Conservation (phyloP, 2,888 invertebrate species). For the Ormyrus nitidulus region DNA sequence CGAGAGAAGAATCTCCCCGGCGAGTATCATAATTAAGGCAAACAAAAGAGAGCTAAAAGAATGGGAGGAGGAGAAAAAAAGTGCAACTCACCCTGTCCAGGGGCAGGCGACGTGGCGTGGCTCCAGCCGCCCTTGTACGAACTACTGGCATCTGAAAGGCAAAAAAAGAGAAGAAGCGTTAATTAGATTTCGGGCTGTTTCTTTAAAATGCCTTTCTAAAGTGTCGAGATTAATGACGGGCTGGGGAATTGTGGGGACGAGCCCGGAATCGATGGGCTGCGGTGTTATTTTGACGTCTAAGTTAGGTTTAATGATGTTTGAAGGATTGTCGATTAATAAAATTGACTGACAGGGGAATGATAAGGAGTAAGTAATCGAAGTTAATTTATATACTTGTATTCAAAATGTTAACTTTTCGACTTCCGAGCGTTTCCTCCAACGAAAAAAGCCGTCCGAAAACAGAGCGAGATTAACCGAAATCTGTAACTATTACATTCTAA, state of each 20-base stretch:
- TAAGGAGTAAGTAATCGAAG: no score
- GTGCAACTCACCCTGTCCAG: constrained; percentile 73
- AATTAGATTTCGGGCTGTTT: constrained; percentile 37
- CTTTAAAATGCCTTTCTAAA: not conserved
- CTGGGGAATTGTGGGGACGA: not conserved
- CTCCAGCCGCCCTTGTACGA: constrained; percentile 75
- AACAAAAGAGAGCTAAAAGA: not conserved
- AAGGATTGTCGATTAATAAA: no score
- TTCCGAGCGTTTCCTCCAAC: no score
- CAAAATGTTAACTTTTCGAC: no score
- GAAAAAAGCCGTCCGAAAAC: no score
- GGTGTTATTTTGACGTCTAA: no score
- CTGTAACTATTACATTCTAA: no score
- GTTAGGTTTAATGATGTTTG: no score
- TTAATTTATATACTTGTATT: no score
- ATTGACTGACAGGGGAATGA: no score
- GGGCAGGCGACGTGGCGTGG: constrained; percentile 74
- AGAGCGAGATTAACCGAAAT: no score
- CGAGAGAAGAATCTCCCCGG: not conserved
- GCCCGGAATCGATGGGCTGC: no score
- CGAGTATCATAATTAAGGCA: constrained; percentile 28
- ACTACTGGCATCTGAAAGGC: constrained; percentile 73
- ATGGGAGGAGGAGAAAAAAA: constrained; percentile 32
- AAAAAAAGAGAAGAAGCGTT: constrained; percentile 47
- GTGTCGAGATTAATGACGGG: constrained; percentile 29